Base-by-base conservation (phyloP, 1,140 invertebrate species). In the Antheraea pernyi region DNA sequence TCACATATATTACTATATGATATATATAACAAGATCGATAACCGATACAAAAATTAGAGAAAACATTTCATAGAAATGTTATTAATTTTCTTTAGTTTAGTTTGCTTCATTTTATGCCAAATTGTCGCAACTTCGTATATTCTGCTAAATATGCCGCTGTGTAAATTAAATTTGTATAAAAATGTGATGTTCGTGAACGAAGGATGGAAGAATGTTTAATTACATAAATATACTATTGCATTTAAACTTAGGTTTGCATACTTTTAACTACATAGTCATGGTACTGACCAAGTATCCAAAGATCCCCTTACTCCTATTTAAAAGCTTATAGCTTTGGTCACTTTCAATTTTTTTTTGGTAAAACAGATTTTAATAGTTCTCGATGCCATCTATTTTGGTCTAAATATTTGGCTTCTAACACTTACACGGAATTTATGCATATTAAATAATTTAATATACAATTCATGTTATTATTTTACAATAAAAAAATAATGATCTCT, bases 241-340 rank as follows among this genome's bases (percentile, higher is more conserved):
- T 79, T 72, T 63, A 37, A 13, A 37, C 61, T 65, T 53, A 46
- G 18, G 18, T 65, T 19, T 65, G 19, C 22, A 18, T 39, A 42
- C 46, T 48, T 39, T 46, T 46, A 19, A 66, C 48, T 59, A 59
- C 18, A 59, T 59, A 53, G 59, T 67, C 48, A 67, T 37, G 18
- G 30, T 67, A 67, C 65, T 67, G 65, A 53, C 65, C 65, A 10
- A 37, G 58, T 67, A 59, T 53, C 65, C 65, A 67, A 59, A 53
- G n/a, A 67, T 19, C 18, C 16, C 65, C 37, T 59, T 82, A 73
- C 70, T 75, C 76, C 84, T 86, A 71, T 67, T 30, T 83, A 82
- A 85, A 86, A 91, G 86, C 86, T 89, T 77, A 83, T 75, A 89
- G 88, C 88, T 91, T 91, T 91, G 86, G 86, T 89, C 86, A 83